Evolutionary conservation across 1,140 invertebrate genomes (phyloP), one percentile per base, ranked within the genome.

Genomic region (Sitophilus oryzae): DNA sequence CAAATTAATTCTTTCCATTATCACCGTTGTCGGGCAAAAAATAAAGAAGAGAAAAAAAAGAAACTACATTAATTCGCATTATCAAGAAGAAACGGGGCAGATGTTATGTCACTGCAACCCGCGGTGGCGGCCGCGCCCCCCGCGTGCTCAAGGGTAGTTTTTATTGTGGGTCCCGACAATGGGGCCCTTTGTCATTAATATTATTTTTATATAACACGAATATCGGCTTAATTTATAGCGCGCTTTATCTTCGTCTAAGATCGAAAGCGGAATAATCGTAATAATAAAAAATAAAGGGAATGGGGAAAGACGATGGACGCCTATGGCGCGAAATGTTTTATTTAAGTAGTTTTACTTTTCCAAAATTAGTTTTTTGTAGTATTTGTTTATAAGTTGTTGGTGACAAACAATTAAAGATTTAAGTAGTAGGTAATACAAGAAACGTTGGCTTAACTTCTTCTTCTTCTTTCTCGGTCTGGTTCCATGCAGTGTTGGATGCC

Each of bases 161-260:
- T 40, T 40, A 40, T 40, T 40, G 38, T 40, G n/a, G 5, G 14
- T 4, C 19, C 14, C 19, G 14, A 40, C 38, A 40, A 40, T 15
- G 25, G 38, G 38, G 38, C 38, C 14, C 38, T 40, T 40, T 40
- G 38, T 40, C 19, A 40, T 40, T 40, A 40, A 40, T 40, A 40
- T 40, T 40, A 40, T 40, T 40, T 40, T 40, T 40, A 40, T 35
- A 35, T 20, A 20, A 40, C 14, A 20, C n/a, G 38, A 15, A 40
- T 40, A 40, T 40, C 38, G 38, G 38, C 38, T 40, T 40, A 40
- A 40, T 40, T 40, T 40, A 40, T 40, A 15, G 38, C 38, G n/a
- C n/a, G 38, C 5, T 40, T 40, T 40, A 20, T 40, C 38, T 20
- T 14, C 5, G 38, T 40, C 34, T 35, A n/a, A 35, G 9, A n/a